A percentile compares a stretch with the other conserved stretches of the same genome.
Evolutionary conservation across 2,113 vertebrate genomes (phyloP).

Genomic region (Aldabrachelys gigantea): DNA sequence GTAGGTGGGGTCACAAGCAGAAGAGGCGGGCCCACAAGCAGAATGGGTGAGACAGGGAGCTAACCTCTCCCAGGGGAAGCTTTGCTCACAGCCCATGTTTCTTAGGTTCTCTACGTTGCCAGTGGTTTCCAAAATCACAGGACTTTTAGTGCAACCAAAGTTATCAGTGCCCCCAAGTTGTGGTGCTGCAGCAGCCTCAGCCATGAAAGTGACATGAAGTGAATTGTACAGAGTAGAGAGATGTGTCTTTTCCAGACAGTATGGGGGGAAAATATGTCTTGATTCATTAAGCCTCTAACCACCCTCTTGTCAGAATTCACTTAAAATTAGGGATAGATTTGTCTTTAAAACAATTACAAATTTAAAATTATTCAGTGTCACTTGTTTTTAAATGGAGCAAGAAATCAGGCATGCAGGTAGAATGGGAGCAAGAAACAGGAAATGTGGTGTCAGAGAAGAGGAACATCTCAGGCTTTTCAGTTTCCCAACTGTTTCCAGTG

Average conservation of each 20-base stretch:
- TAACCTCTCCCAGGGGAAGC: no score
- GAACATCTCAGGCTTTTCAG: not conserved
- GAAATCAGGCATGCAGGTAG: not conserved
- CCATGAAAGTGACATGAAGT: not conserved
- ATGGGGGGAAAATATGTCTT: no score
- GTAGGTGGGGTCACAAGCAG: no score
- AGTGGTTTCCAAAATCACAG: accelerated
- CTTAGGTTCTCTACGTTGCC: not conserved
- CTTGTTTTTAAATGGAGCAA: not conserved
- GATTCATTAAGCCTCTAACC: not conserved
- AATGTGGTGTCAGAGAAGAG: not conserved
- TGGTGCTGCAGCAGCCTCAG: not conserved
- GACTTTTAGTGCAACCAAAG: accelerated
- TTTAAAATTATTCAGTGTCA: not conserved
- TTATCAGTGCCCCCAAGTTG: accelerated
- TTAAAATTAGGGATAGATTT: not conserved
- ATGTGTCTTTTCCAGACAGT: no score
- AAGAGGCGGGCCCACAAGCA: no score
- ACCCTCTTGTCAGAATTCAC: not conserved
- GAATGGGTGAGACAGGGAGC: no score
- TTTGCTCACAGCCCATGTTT: no score
- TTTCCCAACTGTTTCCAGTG: not conserved
- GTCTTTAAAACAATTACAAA: not conserved
- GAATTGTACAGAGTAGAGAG: accelerated
- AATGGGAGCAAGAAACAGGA: not conserved